Percentiles rank a stretch among this genome's conserved stretches.
phyloP scores from a whole-genome alignment of 2,797 vertebrate species.

The Pangasius larnaudii region DNA sequence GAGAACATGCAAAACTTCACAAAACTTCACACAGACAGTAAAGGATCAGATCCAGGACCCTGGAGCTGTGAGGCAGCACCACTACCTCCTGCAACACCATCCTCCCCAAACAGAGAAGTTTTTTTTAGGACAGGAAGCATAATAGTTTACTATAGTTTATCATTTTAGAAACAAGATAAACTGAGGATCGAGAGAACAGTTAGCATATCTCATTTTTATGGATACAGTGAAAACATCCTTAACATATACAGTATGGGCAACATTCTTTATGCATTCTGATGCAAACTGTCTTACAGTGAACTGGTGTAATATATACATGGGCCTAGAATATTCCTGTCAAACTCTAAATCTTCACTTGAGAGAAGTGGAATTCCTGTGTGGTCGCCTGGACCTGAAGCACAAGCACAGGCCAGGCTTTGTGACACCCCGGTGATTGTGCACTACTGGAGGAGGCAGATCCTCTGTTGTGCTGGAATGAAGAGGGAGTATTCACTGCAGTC shows the following conservation, averaged over 20 bases:
- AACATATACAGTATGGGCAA: background rate
- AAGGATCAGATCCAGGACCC: background rate
- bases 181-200: background rate
- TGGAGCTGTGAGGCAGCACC: background rate
- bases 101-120: background rate
- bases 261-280: background rate
- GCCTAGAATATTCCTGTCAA: background rate
- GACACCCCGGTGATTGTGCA: conserved; percentile 24
- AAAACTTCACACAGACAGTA: background rate
- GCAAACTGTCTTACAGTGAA: conserved; percentile 8
- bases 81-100: background rate
- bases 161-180: background rate
- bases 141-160: background rate
- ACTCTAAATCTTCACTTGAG: conserved; percentile 27
- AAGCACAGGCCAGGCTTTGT: conserved; percentile 34
- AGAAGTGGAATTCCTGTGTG: conserved; percentile 25
- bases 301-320: conserved; percentile 8
- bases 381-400: conserved; percentile 10
- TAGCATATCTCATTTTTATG: background rate
- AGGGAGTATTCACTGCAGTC: background rate
- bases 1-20: too few species aligned
- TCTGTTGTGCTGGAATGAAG: conserved; percentile 11
- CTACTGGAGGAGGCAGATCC: conserved; percentile 25
- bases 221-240: background rate
- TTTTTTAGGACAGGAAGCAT: background rate